Evolutionary conservation across 2,797 vertebrate species (phyloP).

Genomic region (Odontamblyopus rebecca): DNA sequence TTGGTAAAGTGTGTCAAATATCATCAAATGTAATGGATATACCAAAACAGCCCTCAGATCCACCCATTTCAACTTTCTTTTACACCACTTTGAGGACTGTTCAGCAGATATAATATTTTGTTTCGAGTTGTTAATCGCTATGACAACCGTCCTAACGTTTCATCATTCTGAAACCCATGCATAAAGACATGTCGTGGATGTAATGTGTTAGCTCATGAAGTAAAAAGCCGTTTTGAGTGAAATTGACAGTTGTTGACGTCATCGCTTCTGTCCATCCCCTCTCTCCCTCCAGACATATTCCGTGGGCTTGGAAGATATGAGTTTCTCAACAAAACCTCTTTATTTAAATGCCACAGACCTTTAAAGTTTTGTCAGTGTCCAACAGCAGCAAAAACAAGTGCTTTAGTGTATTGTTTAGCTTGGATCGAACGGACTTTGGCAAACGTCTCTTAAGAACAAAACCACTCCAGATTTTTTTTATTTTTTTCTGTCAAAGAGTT

Average conservation of each 20-base stretch:
- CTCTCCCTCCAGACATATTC: constrained; percentile 56
- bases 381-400: constrained; percentile 55
- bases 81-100: too few relatives aligned
- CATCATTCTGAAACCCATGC: too few relatives aligned
- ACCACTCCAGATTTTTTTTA: constrained; percentile 37
- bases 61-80: too few relatives aligned
- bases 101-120: too few relatives aligned
- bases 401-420: constrained; percentile 75
- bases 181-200: constrained; percentile 6
- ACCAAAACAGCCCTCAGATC: too few relatives aligned
- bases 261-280: constrained; percentile 46
- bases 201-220: constrained; percentile 1
- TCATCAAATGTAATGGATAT: too few relatives aligned
- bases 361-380: constrained; percentile 10
- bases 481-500: constrained; percentile 68
- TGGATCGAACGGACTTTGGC: constrained; percentile 70
- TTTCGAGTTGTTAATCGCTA: too few relatives aligned
- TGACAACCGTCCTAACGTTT: too few relatives aligned
- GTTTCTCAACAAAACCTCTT: constrained; percentile 67
- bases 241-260: constrained; percentile 37
- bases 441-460: constrained; percentile 55
- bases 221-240: constrained; percentile 19
- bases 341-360: constrained; percentile 73
- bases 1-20: too few relatives aligned
- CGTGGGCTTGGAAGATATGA: constrained; percentile 72